Conservation (phyloP, 1,140 invertebrate species). For the Amyelois transitella region DNA sequence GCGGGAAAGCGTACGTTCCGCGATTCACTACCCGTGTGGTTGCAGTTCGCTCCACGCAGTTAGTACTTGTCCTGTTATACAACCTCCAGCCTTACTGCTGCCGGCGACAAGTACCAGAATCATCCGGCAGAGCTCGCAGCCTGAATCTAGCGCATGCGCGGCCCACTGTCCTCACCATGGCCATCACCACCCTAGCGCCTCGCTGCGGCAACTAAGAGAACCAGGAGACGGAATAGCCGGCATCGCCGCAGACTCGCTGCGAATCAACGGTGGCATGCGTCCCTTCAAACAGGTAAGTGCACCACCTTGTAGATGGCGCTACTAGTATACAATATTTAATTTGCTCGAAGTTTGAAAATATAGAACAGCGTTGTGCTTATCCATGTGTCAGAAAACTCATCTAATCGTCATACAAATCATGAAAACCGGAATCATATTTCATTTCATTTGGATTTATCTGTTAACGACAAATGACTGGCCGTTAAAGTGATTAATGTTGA, state of each 20-base stretch:
- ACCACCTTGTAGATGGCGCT: conserved; percentile 44
- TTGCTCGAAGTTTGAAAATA: neutral
- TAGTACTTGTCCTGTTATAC: conserved; percentile 77
- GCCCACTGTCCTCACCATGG: conserved; percentile 76
- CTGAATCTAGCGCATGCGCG: conserved; percentile 84
- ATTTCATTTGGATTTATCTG: neutral
- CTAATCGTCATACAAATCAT: neutral
- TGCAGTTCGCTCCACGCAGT: conserved; percentile 72
- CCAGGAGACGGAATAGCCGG: conserved; percentile 92
- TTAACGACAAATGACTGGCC: neutral
- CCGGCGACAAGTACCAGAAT: conserved; percentile 83
- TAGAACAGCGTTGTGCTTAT: conserved; percentile 1
- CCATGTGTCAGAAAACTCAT: neutral
- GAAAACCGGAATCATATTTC: neutral
- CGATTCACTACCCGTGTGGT: conserved; percentile 76
- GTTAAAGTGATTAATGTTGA: neutral
- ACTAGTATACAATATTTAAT: conserved; percentile 12
- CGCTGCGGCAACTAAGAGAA: conserved; percentile 87
- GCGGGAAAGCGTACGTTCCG: conserved; percentile 81
- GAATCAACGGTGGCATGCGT: conserved; percentile 96
- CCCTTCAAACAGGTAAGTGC: conserved; percentile 94
- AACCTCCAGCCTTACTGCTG: conserved; percentile 81
- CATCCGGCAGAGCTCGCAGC: conserved; percentile 93
- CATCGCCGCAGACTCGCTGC: conserved; percentile 96
- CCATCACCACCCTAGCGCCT: conserved; percentile 82